Percentiles rank a stretch among this genome's conserved stretches.
Conservation (phyloP, 2,113 vertebrate species). For the Calonectris borealis region DNA sequence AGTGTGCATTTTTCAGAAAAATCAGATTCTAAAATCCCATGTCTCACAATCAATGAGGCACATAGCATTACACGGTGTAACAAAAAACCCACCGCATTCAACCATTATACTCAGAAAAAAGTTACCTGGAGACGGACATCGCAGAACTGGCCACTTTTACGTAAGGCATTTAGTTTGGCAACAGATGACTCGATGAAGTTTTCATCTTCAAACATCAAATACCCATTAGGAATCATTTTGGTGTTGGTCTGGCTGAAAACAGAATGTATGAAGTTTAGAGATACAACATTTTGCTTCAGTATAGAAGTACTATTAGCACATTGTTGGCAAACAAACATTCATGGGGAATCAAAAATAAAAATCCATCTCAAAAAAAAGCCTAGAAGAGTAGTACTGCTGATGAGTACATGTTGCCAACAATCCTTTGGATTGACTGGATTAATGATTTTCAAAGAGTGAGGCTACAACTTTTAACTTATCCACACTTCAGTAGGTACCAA, state of each 20-base stretch:
- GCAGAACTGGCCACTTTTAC: constrained; percentile 98
- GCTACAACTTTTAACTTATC: neutral
- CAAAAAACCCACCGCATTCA: accelerated
- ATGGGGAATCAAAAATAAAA: neutral
- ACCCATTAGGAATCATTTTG: constrained; percentile 98
- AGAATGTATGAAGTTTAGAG: neutral
- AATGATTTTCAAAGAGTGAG: neutral
- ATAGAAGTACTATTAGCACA: neutral
- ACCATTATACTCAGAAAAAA: neutral
- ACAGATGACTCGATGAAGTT: constrained; percentile 97
- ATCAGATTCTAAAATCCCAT: neutral
- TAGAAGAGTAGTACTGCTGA: neutral
- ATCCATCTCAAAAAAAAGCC: neutral
- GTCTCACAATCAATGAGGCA: neutral
- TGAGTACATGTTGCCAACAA: neutral
- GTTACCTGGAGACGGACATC: constrained; percentile 96
- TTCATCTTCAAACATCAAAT: constrained; percentile 98
- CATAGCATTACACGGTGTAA: accelerated
- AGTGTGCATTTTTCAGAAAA: neutral
- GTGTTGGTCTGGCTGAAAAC: constrained; percentile 51
- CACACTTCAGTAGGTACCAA: neutral
- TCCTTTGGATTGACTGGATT: neutral
- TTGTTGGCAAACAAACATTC: neutral
- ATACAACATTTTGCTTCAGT: neutral
- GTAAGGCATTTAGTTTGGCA: constrained; percentile 97